Base-by-base conservation (phyloP, 2,113 vertebrate genomes). In the Albula goreensis region DNA sequence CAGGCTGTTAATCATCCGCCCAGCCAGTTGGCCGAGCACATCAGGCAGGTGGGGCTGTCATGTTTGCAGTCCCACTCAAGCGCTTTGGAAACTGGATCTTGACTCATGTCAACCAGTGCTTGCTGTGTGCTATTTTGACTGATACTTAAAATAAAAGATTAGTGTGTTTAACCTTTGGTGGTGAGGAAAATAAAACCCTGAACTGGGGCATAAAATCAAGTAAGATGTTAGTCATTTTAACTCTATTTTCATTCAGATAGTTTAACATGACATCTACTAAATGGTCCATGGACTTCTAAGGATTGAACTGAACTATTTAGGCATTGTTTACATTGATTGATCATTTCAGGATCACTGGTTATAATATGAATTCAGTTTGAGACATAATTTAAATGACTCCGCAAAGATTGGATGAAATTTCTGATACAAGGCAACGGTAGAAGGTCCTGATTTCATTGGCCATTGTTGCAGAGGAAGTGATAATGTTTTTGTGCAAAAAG, bases 1-100 rank as follows among this genome's bases (percentile, higher is more conserved):
- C 93, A 91, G 90, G 92, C 91, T 87, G 89, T 94, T 93, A 93
- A 93, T 94, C 91, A 93, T 92, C 89, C 88, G 78, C 89, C 88
- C 90, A 88, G 90, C 92, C 94, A 92, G 84, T 92, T 91, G 90
- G 91, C 91, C 0, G 63, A 9, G 25, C 25, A 90, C 91, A 89
- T 89, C 89, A 91, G 91, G 86, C 88, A 91, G 89, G 86, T 86
- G 89, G 86, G 87, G 86, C 90, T 7, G 25, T 92, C 91, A 89
- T 90, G 89, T 89, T 92, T 87, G 87, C 84, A 87, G 87, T 77
- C 84, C 88, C 89, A 91, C 89, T 85, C 90, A 82, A 52, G 87
- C 85, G 79, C 86, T 86, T 91, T 88, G 89, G 91, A 93, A 94
- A 91, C 89, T 49, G 88, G 86, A 92, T 90, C 89, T 0, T 3